Base-by-base conservation (phyloP, 2,888 invertebrate genomes). In the Aspidiotus rigidus region DNA sequence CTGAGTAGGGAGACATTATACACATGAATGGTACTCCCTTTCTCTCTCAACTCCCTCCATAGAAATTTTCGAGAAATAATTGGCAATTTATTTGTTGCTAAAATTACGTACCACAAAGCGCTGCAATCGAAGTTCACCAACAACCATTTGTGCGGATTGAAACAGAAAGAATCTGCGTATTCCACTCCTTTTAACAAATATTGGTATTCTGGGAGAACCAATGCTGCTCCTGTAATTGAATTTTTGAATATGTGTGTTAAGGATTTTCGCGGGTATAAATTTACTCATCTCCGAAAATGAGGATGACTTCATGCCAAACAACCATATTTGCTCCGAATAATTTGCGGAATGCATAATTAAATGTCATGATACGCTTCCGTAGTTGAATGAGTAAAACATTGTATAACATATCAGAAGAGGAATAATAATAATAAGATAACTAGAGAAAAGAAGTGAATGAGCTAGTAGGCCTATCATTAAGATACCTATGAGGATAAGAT, bases 131-230 rank as follows among this genome's bases (percentile, higher is more conserved):
- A 97, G 77, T 91, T 94, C 7, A 94, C 89, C 70, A 94, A 83
- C 80, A 98, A 83, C 89, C 95, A 96, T 80, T 99, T 98, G 79
- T 97, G 96, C 0, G 92, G 87, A 78, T 99, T 99, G 72, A 95
- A 87, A 78, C 93, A 93, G 75, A 96, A 87, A 0, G 96, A 96
- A 77, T 94, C 90, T 0, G 86, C 90, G 70, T 84, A 84, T 78
- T 97, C 85, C 7, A 91, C 78, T 0, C 91, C 91, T 70, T 83
- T 81, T 81, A 92, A 86, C 11, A 90, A 79, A 73, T 88, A 81
- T 66, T 90, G 84, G 77, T 87, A 93, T 79, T 98, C 98, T 0
- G 95, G 94, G 75, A 97, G 92, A 69, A 92, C 85, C 75, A 97
- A 88, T 0, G 93, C 92, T 9, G 89, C 85, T 0, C 97, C 90